Evolutionary conservation across 2,888 invertebrate genomes (phyloP), one percentile per base, ranked within the genome.

Genomic region (Drosophila flavopinicola): DNA sequence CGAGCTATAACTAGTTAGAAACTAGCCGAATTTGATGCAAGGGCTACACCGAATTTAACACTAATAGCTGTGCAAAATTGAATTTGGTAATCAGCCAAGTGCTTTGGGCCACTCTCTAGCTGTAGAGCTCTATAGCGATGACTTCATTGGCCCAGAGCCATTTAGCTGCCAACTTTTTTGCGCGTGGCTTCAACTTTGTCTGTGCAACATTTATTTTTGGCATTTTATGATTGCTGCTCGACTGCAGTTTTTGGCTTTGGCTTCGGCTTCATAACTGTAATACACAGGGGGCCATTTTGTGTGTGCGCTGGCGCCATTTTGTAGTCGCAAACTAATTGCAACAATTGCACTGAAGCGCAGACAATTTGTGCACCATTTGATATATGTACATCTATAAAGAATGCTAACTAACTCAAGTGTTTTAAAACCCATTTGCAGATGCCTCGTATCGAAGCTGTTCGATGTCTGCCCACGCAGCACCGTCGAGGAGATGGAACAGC

Each of bases 401-500:
- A 20, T 44, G 30, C 20, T 30, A 30, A 30, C 20, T 30, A 30
- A 58, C 37, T 47, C 23, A 63, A 63, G 24, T 45, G 5, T 45
- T 35, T 35, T 32, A 10, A 39, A 65, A 47, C 29, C 29, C 9
- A 25, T 54, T 71, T 78, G 42, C 70, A 94, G 96, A 89, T 96
- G 94, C 92, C 93, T 98, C 88, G 97, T 98, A 68, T 97, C 97
- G 56, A 98, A 98, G 91, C 93, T 98, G 75, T 98, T 98, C 92
- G 98, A 98, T 92, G 98, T 98, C 29, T 98, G 97, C 88, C 96
- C 97, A 67, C 95, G 96, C 89, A 98, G 98, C 68, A 98, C 97
- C 3, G 93, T 98, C 30, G 95, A 96, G 89, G 97, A 98, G 91
- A 97, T 97, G 95, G 96, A 97, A 90, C 95, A 96, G 90, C 95